Base-by-base conservation (phyloP, 2,113 vertebrate species). In the Clarias gariepinus region DNA sequence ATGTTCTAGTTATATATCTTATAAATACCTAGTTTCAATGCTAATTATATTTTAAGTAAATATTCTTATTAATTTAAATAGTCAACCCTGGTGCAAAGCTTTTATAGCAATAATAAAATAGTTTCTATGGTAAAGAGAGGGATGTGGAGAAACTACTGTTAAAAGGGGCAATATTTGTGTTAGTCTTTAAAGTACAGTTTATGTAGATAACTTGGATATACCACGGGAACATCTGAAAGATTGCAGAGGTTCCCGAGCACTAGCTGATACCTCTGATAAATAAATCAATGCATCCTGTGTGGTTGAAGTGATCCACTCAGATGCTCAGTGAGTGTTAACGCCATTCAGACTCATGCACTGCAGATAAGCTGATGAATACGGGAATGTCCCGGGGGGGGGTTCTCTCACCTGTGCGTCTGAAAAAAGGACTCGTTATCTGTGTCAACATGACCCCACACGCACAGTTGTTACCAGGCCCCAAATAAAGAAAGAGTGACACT, bases 391-490 rank as follows among this genome's bases (percentile, higher is more conserved):
- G 36, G 73, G 4, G 7, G 8, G 69, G 16, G 79, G 33, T 36
- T 36, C 83, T 89, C 73, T 78, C 83, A 80, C 33, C n/a, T 58
- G 78, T 60, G 82, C 74, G 30, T 73, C 87, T 87, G 71, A 88
- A 91, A 91, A 47, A 91, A 85, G 90, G 78, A n/a, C 28, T 68
- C n/a, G 66, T 82, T 88, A 71, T 86, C 82, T 88, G 73, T 87
- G 87, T 66, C 89, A 90, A 88, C 81, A 64, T 85, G 84, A 81
- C 84, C 83, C 71, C 58, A 55, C 55, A 73, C 64, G 61, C 55
- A 81, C 87, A 83, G 88, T 80, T 91, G 91, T 85, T 81, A 78
- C 16, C 36, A 58, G 69, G 57, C 41, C 69, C 76, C 61, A 88
- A 86, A 89, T 88, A 89, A 87, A 87, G 63, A 87, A 76, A 73